Evolutionary conservation across 2,888 invertebrate species (phyloP), one percentile per base, ranked within the genome.

Genomic region (Notocelia uddmanniana): DNA sequence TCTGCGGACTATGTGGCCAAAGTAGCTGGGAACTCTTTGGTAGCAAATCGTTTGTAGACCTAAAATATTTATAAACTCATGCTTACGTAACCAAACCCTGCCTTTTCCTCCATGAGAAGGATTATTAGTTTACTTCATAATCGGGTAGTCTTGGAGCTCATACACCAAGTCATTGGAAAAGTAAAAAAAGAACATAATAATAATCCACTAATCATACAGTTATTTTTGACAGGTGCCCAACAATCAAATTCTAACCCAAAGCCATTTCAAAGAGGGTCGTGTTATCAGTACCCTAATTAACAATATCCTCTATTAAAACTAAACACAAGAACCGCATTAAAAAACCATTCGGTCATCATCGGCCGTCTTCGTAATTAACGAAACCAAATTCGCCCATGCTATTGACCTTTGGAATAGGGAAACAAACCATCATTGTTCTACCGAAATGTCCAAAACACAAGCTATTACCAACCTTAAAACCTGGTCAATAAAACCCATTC

Each of bases 371-470:
- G 86, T 85, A 90, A 91, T 91, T 90, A 91, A 89, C 87, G 78
- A 87, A 88, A 85, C 89, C 87, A 84, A 91, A 91, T 90, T 91
- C 85, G 87, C 88, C 85, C 83, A 79, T 77, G 90, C 86, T 90
- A 90, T 90, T 91, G 91, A 92, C 91, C 92, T 91, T 87, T 84
- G 74, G 76, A 75, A 81, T 80, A 81, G 79, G 80, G 78, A 80
- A 79, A 76, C 77, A 70, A 45, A 80, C 76, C 82, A 81, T 84
- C 86, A 87, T 88, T 89, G 86, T 88, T 86, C 77, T 73, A 82
- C 62, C 81, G 81, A 74, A 85, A 86, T 82, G 79, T 75, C 75
- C 45, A 69, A 76, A 73, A 62, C 54, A 48, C 83, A 80, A 73
- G 75, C 84, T 75, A 91, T 79, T 80, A 79, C 83, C 78, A 76